Evolutionary conservation across 2,888 invertebrate genomes (phyloP), one percentile per base, ranked within the genome.

Genomic region (Oscheius sp.): DNA sequence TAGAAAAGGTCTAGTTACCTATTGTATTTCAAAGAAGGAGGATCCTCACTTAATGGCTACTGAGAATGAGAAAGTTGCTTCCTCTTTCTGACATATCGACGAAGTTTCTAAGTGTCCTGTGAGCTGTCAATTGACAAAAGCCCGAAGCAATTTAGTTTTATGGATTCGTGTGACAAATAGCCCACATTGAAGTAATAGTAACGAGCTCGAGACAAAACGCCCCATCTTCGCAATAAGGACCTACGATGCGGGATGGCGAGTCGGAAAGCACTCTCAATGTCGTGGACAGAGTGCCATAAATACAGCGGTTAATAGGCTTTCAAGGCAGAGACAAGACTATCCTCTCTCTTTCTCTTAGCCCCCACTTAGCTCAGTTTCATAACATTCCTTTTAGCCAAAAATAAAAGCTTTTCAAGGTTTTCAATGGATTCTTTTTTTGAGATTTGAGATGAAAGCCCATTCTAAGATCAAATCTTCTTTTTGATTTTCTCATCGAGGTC

Each of bases 201-300:
- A n/a, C n/a, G n/a, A n/a, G n/a, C n/a, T n/a, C n/a, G n/a, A n/a
- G n/a, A n/a, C n/a, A n/a, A n/a, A n/a, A 42, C 42, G 6, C 37
- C 12, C 37, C 37, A 34, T 34, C 37, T 34, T 12, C 12, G 15
- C 42, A n/a, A 15, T 17, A 42, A 17, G 12, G 42, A 42, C n/a
- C n/a, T n/a, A 52, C 29, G 52, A 52, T 52, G 52, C 25, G 55
- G 15, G 48, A 20, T 20, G 25, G 55, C 55, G 55, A 52, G 52
- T 23, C 20, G 61, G 58, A 25, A 31, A 23, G 42, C 42, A 61
- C 42, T 42, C 42, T 31, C 37, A 12, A 37, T 17, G 57, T 34
- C 57, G 58, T 39, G 12, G 61, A 61, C 15, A 45, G 61, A 45
- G 61, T 61, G 61, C 61, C 61, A 61, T 61, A 61, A 61, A 61